Conservation (phyloP, 2,113 vertebrate species). For the Pomatorhinus ruficollis region DNA sequence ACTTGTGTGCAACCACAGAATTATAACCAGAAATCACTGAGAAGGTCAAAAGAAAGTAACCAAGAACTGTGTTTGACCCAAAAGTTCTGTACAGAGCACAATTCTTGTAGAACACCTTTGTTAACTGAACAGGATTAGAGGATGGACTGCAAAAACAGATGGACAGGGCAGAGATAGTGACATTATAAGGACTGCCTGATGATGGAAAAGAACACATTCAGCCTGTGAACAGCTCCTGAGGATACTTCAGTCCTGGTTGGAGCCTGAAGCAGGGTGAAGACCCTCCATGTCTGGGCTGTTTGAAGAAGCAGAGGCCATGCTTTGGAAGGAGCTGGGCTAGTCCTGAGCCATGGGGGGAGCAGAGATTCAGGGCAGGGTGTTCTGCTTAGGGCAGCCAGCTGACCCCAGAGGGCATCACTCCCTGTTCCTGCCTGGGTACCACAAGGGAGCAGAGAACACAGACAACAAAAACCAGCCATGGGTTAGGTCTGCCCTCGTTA, state of each 20-base stretch:
- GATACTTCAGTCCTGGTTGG: not conserved
- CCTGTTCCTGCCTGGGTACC: not conserved
- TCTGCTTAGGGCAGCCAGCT: not conserved
- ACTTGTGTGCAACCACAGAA: not conserved
- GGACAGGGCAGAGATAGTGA: not conserved
- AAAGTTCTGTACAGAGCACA: not conserved
- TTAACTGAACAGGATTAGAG: not conserved
- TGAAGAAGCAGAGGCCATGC: not conserved
- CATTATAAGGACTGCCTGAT: not conserved
- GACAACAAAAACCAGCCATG: not conserved
- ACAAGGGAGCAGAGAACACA: not conserved
- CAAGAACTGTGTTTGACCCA: not conserved
- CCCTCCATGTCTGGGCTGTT: rapidly evolving
- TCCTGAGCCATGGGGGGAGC: not conserved
- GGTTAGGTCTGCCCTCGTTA: not conserved
- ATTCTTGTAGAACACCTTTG: not conserved
- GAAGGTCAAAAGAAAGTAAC: not conserved
- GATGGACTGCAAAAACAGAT: not conserved
- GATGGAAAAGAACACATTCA: not conserved
- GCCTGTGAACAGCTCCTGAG: not conserved
- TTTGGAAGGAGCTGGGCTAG: not conserved
- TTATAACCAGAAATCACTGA: not conserved
- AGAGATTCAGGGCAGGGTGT: not conserved
- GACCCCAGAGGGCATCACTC: not conserved
- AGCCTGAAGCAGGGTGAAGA: not conserved